Percentiles rank a stretch among this genome's conserved stretches.
Conservation (phyloP, 2,888 invertebrate species). For the Dicycla oo region DNA sequence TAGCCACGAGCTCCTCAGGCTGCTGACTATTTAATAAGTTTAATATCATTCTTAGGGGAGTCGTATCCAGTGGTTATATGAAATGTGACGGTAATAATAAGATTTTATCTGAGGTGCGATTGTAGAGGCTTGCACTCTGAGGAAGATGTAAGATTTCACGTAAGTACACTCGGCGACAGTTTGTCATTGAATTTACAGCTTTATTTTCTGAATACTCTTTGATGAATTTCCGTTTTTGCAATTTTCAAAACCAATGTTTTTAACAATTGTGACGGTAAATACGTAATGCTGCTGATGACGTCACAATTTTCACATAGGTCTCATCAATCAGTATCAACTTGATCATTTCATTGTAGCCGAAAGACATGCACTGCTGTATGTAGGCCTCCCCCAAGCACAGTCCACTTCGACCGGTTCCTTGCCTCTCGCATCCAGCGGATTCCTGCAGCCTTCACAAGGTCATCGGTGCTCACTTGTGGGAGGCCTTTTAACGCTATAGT, state of each 20-base stretch:
- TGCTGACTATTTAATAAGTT: too few relatives aligned
- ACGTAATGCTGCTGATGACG: neutral
- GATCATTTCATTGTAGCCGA: too few relatives aligned
- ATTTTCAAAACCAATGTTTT: neutral
- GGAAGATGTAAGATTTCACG: conserved; percentile 68
- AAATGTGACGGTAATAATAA: conserved; percentile 60
- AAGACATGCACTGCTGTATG: too few relatives aligned
- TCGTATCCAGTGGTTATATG: conserved; percentile 35
- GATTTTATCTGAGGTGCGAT: conserved; percentile 76
- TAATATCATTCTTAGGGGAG: neutral
- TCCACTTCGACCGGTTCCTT: too few relatives aligned
- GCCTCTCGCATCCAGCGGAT: too few relatives aligned
- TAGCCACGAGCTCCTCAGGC: too few relatives aligned
- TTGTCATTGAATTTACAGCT: neutral
- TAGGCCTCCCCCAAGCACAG: too few relatives aligned
- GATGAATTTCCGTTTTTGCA: neutral
- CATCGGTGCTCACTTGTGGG: too few relatives aligned
- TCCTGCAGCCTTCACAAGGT: too few relatives aligned
- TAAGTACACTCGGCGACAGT: conserved; percentile 65
- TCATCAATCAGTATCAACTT: too few relatives aligned
- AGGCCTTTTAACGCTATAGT: too few relatives aligned
- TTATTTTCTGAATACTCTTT: neutral
- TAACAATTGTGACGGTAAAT: neutral
- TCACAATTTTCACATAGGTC: neutral
- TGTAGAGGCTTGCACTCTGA: conserved; percentile 72